These are phyloP conservation scores for Paraescarpia echinospica DNA, from an alignment of 1,140 invertebrate genomes.

Conservation along the genomic window DNA sequence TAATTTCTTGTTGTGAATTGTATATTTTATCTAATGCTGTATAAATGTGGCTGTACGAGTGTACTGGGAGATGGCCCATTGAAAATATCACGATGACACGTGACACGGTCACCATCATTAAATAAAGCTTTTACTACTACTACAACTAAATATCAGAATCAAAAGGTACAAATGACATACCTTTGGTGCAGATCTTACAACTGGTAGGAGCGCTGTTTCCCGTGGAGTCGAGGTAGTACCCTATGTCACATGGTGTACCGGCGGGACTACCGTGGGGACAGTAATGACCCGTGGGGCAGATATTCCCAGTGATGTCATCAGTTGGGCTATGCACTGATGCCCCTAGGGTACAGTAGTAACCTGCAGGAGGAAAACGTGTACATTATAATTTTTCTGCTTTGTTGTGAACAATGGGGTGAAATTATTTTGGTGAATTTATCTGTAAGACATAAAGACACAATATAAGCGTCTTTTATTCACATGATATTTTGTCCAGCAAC, in stretches of 20 bases:
- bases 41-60: no score
- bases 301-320: slow-evolving; percentile 51
- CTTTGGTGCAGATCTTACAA: slow-evolving; percentile 45
- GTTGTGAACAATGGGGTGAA: neutral
- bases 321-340: slow-evolving; percentile 42
- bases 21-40: no score
- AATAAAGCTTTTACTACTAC: no score
- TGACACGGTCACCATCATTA: no score
- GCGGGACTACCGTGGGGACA: slow-evolving; percentile 42
- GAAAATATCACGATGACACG: no score
- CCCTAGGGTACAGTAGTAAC: slow-evolving; percentile 49
- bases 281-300: slow-evolving; percentile 53
- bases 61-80: no score
- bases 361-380: slow-evolving; percentile 30
- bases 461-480: neutral
- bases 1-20: no score
- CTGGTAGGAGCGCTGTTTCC: neutral
- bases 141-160: no score
- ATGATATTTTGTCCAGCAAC: neutral
- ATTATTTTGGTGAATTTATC: neutral
- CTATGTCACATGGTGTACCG: slow-evolving; percentile 42
- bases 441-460: neutral
- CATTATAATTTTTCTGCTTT: neutral
- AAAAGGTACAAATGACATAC: slow-evolving; percentile 29
- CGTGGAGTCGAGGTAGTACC: slow-evolving; percentile 44